Evolutionary conservation across 2,797 vertebrate genomes (phyloP), one percentile per base, ranked within the genome.

Genomic region (Myiothlypis chrysogaster): DNA sequence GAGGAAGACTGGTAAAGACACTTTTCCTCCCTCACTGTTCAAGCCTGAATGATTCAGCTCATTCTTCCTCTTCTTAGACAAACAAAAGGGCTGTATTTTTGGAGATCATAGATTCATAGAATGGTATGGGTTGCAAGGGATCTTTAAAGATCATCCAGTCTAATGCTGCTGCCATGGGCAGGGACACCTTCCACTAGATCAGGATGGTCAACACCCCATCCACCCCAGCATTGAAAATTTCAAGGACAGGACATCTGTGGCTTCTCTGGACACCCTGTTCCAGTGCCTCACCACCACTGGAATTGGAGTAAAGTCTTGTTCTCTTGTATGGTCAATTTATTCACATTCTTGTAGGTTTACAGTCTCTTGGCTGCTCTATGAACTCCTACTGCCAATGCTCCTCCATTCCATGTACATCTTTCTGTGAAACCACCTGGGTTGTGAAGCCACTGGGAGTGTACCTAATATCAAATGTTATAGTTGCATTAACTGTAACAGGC

Each of bases 1-100:
- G 96, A 97, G 16, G 96, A 97, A 91, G 97, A 98, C 8, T 98
- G 98, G 98, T 98, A 97, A 94, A 60, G 7, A 34, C 16, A 20
- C 32, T 55, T 14, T 46, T 68, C 34, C 12, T 34, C n/a, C 57
- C 2, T 86, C 39, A 18, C 13, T 55, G 35, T 49, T 83, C 22
- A 19, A 23, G 22, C 22, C 53, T 78, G 64, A 65, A 76, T 47
- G 14, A 44, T 78, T 86, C 46, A 2, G 3, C 6, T 60, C 4
- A 6, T 76, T 83, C 44, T 41, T 89, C n/a, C 44, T 77, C 5
- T 44, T 61, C 64, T 72, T 68, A 55, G 23, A 35, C 14, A 71
- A 64, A 73, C 1, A 1, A 70, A 76, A 46, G 35, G 6, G 18
- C 34, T 95, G 78, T 86, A 49, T 57, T 56, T 95, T 50, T 11